These are phyloP conservation scores for Acleris emargana DNA, from an alignment of 2,888 invertebrate species.

Conservation along the genomic window DNA sequence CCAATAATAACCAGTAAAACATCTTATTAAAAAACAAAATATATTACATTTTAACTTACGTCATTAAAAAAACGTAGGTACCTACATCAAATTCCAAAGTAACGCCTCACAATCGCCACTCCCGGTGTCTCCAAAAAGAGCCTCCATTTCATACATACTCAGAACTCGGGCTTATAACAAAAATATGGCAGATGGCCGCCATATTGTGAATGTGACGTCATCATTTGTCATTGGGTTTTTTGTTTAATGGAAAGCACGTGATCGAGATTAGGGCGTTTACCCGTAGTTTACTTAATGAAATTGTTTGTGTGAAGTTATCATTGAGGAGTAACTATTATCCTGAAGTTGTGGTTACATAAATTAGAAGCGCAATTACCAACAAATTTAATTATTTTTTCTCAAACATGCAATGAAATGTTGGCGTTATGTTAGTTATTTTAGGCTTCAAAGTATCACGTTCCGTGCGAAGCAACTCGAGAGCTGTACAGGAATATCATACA, in stretches of 20 bases:
- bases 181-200: constrained; percentile 12
- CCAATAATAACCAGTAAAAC: too few relatives aligned
- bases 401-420: too few relatives aligned
- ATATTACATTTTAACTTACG: background rate
- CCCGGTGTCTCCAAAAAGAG: background rate
- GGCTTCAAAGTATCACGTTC: too few relatives aligned
- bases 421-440: too few relatives aligned
- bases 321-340: too few relatives aligned
- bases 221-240: constrained; percentile 8
- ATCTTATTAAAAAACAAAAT: too few relatives aligned
- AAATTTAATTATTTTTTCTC: too few relatives aligned
- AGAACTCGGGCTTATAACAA: constrained; percentile 1
- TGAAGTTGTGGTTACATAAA: too few relatives aligned
- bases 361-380: too few relatives aligned
- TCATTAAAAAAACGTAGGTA: background rate
- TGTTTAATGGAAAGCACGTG: constrained; percentile 9
- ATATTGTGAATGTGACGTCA: constrained; percentile 10
- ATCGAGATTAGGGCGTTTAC: background rate
- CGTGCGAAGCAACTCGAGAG: too few relatives aligned
- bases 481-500: too few relatives aligned
- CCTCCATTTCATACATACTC: background rate
- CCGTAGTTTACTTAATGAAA: background rate
- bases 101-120: background rate
- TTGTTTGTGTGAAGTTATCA: background rate
- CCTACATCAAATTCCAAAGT: background rate